Evolutionary conservation across 2,113 vertebrate genomes (phyloP).

Genomic region (Mustelus asterias): DNA sequence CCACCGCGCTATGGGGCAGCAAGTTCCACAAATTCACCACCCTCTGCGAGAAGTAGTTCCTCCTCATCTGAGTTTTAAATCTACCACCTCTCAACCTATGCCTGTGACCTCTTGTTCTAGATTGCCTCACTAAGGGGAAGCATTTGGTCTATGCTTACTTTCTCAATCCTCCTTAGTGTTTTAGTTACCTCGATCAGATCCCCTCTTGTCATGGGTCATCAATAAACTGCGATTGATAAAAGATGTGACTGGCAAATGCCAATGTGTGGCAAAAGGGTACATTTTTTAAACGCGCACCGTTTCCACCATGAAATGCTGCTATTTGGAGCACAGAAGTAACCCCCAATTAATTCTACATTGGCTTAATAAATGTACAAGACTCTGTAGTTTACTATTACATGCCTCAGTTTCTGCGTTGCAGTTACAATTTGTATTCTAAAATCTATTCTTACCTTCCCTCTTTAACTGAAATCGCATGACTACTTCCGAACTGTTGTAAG

Average conservation of each 20-base stretch:
- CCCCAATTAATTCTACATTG: not conserved
- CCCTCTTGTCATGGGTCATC: not conserved
- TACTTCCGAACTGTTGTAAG: not conserved
- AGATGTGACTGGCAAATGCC: not conserved
- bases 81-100: no score
- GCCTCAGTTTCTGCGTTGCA: not conserved
- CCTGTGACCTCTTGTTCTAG: no score
- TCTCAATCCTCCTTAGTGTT: no score
- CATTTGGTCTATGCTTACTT: no score
- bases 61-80: no score
- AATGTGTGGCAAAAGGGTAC: not conserved
- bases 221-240: not conserved
- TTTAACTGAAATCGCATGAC: not conserved
- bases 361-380: not conserved
- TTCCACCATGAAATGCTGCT: not conserved
- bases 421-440: not conserved
- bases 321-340: not conserved
- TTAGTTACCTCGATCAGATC: no score
- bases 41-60: no score
- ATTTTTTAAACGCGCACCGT: not conserved
- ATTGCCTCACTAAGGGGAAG: no score
- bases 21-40: no score
- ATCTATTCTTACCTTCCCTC: not conserved
- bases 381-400: not conserved
- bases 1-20: no score